A percentile compares a stretch with the other conserved stretches of the same genome.
Conservation (phyloP, 2,888 invertebrate genomes). For the Halictus ligatus region DNA sequence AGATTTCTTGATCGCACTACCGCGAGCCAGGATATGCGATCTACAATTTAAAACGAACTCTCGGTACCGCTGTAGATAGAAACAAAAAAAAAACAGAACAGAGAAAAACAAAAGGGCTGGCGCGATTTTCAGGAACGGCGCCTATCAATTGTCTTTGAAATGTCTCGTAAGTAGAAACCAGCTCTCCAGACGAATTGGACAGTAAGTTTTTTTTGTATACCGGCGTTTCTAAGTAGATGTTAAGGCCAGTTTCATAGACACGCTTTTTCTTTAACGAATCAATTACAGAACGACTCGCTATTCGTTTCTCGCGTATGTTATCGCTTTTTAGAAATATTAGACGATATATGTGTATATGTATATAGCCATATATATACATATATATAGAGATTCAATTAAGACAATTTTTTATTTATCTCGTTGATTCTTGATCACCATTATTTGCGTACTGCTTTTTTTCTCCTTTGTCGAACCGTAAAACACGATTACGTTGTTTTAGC, state of each 20-base stretch:
- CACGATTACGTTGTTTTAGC: conserved; percentile 2
- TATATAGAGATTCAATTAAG: conserved; percentile 11
- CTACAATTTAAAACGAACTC: conserved; percentile 72
- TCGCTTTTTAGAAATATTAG: not conserved
- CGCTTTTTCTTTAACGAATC: conserved; percentile 30
- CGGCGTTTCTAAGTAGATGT: conserved; percentile 60
- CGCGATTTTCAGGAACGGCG: conserved; percentile 74
- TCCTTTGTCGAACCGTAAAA: conserved; percentile 7
- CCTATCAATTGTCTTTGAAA: conserved; percentile 73
- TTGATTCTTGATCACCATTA: conserved; percentile 20
- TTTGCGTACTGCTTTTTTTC: not conserved
- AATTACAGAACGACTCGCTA: conserved; percentile 21
- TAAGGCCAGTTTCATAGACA: conserved; percentile 64
- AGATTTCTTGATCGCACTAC: conserved; percentile 76
- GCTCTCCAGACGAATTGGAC: conserved; percentile 72
- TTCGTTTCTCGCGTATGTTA: conserved; percentile 24
- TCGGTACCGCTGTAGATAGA: conserved; percentile 73
- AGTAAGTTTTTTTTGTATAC: conserved; percentile 66
- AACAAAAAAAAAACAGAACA: conserved; percentile 27
- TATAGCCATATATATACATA: not conserved
- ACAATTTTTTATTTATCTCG: not conserved
- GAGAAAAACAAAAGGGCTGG: conserved; percentile 60
- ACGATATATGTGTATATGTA: not conserved
- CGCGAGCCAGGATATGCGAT: conserved; percentile 73
- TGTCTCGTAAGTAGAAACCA: conserved; percentile 75